Evolutionary conservation across 1,140 invertebrate genomes (phyloP).

Genomic region (Lordiphosa clarofinis): DNA sequence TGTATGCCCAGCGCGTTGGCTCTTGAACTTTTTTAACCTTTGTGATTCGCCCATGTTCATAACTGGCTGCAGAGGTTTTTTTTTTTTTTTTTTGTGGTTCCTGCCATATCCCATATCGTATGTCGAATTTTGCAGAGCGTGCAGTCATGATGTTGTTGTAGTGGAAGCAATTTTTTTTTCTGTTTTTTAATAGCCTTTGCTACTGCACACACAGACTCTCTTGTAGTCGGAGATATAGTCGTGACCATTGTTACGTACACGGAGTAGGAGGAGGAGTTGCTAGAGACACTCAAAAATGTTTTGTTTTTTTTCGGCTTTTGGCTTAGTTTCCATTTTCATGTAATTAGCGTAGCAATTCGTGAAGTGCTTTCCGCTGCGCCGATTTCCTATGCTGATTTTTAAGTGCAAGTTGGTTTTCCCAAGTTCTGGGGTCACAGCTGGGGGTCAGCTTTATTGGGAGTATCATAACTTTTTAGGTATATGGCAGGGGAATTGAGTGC

Average conservation of each 20-base stretch:
- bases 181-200: constrained; percentile 48
- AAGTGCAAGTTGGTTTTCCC: constrained; percentile 17
- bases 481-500: too few species aligned
- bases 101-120: constrained; percentile 59
- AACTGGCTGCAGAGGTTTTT: constrained; percentile 46
- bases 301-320: constrained; percentile 16
- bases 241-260: constrained; percentile 62
- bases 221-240: constrained; percentile 37
- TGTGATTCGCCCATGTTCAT: constrained; percentile 58
- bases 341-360: constrained; percentile 74
- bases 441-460: constrained; percentile 18
- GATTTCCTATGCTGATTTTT: constrained; percentile 53
- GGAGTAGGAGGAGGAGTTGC: constrained; percentile 8
- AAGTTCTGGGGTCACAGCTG: constrained; percentile 19
- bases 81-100: constrained; percentile 3
- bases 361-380: constrained; percentile 53
- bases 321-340: constrained; percentile 59
- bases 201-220: constrained; percentile 30
- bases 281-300: constrained; percentile 21
- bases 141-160: constrained; percentile 69
- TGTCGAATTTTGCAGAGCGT: constrained; percentile 75
- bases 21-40: constrained; percentile 77
- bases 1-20: constrained; percentile 56
- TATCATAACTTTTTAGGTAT: constrained; percentile 25
- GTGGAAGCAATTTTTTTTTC: constrained; percentile 36